Conservation (phyloP, 1,140 invertebrate genomes). For the Lordiphosa clarofinis region DNA sequence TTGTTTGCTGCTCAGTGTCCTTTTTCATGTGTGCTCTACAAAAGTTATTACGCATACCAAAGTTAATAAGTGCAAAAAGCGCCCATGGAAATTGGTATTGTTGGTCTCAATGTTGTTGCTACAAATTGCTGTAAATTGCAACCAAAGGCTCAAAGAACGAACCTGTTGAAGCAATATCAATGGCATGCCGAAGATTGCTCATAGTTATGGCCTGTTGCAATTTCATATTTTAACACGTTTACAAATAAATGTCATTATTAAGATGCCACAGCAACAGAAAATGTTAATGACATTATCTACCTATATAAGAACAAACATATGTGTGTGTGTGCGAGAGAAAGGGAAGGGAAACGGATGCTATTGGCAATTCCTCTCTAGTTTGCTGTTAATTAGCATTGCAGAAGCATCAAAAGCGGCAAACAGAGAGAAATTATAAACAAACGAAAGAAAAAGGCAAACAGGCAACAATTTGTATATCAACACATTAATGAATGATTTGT, state of each 20-base stretch:
- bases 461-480: conserved; percentile 65
- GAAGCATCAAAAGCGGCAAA: conserved; percentile 17
- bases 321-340: background rate
- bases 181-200: conserved; percentile 39
- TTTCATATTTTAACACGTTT: conserved; percentile 54
- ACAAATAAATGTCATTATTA: conserved; percentile 64
- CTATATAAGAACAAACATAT: conserved; percentile 1
- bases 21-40: conserved; percentile 11
- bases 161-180: conserved; percentile 2
- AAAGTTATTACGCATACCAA: conserved; percentile 54
- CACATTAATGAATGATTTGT: conserved; percentile 65
- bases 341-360: conserved; percentile 26
- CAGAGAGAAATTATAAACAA: conserved; percentile 41
- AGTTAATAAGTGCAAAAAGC: conserved; percentile 32
- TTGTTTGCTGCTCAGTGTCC: conserved; percentile 20
- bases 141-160: conserved; percentile 9
- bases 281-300: conserved; percentile 32
- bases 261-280: conserved; percentile 33
- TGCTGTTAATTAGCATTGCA: conserved; percentile 48
- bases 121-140: conserved; percentile 55
- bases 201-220: conserved; percentile 29
- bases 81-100: conserved; percentile 38
- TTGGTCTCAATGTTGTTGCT: conserved; percentile 13
- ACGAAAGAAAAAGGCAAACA: conserved; percentile 7
- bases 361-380: conserved; percentile 37